phyloP scores from a whole-genome alignment of 2,113 vertebrate species.

The Rutilus rutilus region DNA sequence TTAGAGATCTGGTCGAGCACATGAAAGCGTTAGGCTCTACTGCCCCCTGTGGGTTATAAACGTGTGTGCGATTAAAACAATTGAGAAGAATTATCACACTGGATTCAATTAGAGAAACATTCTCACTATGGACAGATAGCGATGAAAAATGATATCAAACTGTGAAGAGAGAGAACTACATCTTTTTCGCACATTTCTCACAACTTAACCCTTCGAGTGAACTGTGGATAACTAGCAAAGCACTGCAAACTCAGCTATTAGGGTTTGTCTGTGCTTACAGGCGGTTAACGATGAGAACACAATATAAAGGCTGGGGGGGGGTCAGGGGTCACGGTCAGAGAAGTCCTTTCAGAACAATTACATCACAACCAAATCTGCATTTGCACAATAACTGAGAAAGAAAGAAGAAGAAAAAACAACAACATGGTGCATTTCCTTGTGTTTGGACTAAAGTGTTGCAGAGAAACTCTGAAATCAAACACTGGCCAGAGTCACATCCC shows the following conservation, averaged over 20 bases:
- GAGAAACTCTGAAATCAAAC: conserved; percentile 47
- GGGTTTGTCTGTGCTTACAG: conserved; percentile 37
- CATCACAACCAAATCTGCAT: conserved; percentile 12
- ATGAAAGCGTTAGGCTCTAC: conserved; percentile 71
- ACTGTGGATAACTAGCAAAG: conserved; percentile 55
- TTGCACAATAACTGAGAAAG: not conserved
- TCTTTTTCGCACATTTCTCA: conserved; percentile 55
- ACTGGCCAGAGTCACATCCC: conserved; percentile 5
- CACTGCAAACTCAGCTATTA: conserved; percentile 37
- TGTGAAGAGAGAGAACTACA: conserved; percentile 55
- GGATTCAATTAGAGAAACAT: conserved; percentile 57
- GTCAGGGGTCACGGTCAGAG: not conserved
- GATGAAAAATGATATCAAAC: conserved; percentile 57
- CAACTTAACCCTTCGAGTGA: conserved; percentile 56
- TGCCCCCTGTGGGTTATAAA: conserved; percentile 75
- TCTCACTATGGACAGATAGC: conserved; percentile 59
- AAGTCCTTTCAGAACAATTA: conserved; percentile 5
- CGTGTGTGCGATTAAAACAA: conserved; percentile 9
- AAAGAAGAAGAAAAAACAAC: not conserved
- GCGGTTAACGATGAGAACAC: conserved; percentile 41
- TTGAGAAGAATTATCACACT: conserved; percentile 55
- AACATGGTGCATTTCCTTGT: not conserved
- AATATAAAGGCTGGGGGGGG: conserved; percentile 24
- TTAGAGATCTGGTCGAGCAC: not conserved
- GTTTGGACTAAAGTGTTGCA: not conserved